Conservation (phyloP, 2,888 invertebrate species). For the Orthosia gracilis region DNA sequence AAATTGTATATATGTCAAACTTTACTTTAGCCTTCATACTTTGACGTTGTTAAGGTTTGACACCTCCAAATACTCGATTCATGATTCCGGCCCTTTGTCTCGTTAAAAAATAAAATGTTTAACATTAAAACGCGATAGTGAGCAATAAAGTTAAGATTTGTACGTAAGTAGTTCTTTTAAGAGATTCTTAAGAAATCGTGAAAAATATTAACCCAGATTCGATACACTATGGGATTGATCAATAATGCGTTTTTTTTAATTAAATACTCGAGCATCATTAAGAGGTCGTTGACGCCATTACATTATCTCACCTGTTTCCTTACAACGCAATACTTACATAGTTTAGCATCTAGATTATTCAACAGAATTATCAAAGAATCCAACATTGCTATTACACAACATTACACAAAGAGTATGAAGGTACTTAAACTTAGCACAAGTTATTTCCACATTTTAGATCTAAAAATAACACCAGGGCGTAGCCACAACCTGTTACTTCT, state of each 20-base stretch:
- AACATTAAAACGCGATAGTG: not conserved
- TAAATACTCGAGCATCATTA: slow-evolving; percentile 35
- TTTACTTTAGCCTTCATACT: too few relatives aligned
- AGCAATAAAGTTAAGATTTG: slow-evolving; percentile 13
- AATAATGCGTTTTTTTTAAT: slow-evolving; percentile 23
- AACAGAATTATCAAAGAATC: slow-evolving; percentile 38
- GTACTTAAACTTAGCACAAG: slow-evolving; percentile 2
- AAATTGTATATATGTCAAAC: too few relatives aligned
- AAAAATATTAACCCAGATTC: slow-evolving; percentile 23
- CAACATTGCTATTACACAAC: slow-evolving; percentile 18
- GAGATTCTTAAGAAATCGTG: not conserved
- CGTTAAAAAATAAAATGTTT: not conserved
- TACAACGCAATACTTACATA: slow-evolving; percentile 42
- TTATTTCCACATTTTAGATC: slow-evolving; percentile 18
- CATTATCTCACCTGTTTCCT: slow-evolving; percentile 39
- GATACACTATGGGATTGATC: slow-evolving; percentile 2
- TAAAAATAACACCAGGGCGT: slow-evolving; percentile 18
- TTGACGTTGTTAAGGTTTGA: too few relatives aligned
- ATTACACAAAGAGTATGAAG: slow-evolving; percentile 13
- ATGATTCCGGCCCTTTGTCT: too few relatives aligned
- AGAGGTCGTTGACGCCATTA: slow-evolving; percentile 33
- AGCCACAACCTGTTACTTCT: slow-evolving; percentile 36
- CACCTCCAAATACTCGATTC: too few relatives aligned
- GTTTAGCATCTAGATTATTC: slow-evolving; percentile 51
- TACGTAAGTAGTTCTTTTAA: not conserved